These are phyloP conservation scores for Heteromormyrus szaboi DNA, from an alignment of 2,797 vertebrate genomes.

Conservation along the genomic window DNA sequence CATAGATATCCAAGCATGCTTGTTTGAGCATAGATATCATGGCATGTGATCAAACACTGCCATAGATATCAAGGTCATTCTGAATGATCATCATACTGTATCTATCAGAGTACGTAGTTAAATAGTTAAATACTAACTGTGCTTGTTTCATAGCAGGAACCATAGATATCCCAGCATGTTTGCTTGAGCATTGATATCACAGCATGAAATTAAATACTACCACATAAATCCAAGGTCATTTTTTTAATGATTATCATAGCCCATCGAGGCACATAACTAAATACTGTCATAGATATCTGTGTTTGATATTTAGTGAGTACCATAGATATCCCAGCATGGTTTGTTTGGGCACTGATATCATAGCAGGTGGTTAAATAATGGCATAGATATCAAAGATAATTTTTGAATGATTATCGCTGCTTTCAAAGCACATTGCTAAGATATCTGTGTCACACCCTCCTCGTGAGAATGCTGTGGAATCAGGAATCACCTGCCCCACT, in stretches of 20 bases:
- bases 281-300: background rate
- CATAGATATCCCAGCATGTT: background rate
- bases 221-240: background rate
- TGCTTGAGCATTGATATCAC: background rate
- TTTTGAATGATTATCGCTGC: background rate
- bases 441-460: background rate
- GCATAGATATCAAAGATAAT: background rate
- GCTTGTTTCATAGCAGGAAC: background rate
- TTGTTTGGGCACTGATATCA: background rate
- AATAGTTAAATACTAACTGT: too few species aligned
- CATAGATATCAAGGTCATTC: background rate
- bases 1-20: background rate
- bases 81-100: background rate
- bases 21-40: background rate
- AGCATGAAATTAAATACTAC: background rate
- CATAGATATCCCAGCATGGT: background rate
- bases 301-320: background rate
- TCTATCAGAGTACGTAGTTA: too few species aligned
- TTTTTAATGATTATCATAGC: background rate
- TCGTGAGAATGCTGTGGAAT: background rate
- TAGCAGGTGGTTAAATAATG: background rate
- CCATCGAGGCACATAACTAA: background rate
- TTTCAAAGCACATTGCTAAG: background rate
- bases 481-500: background rate
- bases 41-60: background rate